A percentile compares a stretch with the other conserved stretches of the same genome.
phyloP scores from a whole-genome alignment of 2,888 invertebrate genomes.

The Nomada hirtipes region DNA sequence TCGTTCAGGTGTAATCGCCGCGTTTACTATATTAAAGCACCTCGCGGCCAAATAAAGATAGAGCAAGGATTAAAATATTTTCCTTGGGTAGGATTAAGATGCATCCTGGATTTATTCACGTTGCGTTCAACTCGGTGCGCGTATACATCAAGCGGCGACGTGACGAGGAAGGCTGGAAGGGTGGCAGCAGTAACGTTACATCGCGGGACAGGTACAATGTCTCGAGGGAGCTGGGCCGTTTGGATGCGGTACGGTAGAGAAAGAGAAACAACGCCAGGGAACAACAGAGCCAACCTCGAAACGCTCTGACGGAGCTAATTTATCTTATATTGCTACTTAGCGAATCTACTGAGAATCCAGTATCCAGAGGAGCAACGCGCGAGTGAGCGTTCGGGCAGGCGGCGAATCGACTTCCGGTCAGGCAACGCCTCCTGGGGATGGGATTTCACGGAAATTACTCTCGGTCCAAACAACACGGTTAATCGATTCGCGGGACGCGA shows the following conservation, averaged over 20 bases:
- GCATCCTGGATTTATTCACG: conserved; percentile 29
- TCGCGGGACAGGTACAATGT: conserved; percentile 64
- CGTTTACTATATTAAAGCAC: background rate
- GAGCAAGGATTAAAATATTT: background rate
- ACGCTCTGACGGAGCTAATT: conserved; percentile 70
- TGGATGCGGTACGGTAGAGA: conserved; percentile 61
- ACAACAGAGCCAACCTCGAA: conserved; percentile 47
- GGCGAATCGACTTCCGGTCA: conserved; percentile 66
- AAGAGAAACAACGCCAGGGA: conserved; percentile 49
- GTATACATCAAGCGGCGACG: conserved; percentile 43
- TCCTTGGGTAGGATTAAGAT: conserved; percentile 12
- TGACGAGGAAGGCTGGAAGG: conserved; percentile 28
- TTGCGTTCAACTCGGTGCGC: conserved; percentile 18
- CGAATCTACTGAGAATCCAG: conserved; percentile 64
- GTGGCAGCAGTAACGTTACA: conserved; percentile 63
- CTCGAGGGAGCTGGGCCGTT: conserved; percentile 69
- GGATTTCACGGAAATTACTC: conserved; percentile 64
- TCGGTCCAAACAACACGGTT: conserved; percentile 57
- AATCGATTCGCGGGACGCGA: conserved; percentile 58
- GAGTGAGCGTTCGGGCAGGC: background rate
- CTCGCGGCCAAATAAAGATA: background rate
- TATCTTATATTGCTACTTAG: conserved; percentile 72
- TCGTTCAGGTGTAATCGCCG: background rate
- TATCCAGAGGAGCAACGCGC: conserved; percentile 39
- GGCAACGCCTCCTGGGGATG: conserved; percentile 62